A percentile compares a stretch with the other conserved stretches of the same genome.
Evolutionary conservation across 1,140 invertebrate species (phyloP).

Genomic region (Lepidurus couesii): DNA sequence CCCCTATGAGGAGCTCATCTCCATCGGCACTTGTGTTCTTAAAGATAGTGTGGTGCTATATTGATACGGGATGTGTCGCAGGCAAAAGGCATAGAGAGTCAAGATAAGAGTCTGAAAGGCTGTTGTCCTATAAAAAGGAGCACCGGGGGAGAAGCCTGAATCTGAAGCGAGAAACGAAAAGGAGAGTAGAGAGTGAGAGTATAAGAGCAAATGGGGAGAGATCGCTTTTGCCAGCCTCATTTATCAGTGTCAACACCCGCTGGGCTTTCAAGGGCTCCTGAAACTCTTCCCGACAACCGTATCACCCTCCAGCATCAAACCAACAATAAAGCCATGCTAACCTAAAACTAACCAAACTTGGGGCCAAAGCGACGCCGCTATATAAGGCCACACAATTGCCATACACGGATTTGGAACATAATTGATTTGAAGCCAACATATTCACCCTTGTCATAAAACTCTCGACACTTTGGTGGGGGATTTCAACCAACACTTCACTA

Average conservation of each 20-base stretch:
- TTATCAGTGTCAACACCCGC: constrained; percentile 21
- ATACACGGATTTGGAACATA: too few species aligned
- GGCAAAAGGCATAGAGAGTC: too few species aligned
- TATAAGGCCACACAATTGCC: too few species aligned
- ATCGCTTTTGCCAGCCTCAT: background rate
- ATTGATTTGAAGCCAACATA: too few species aligned
- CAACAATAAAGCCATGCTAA: background rate
- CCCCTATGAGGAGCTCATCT: too few species aligned
- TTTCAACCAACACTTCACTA: too few species aligned
- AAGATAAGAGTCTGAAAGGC: background rate
- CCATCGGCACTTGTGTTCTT: too few species aligned
- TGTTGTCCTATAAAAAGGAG: background rate
- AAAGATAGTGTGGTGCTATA: too few species aligned
- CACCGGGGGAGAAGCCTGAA: background rate
- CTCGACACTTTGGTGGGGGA: too few species aligned
- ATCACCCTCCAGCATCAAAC: background rate
- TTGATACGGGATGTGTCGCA: too few species aligned
- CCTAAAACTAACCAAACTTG: background rate
- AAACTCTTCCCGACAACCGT: background rate
- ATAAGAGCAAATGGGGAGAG: background rate
- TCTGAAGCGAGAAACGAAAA: background rate
- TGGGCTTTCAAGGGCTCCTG: constrained; percentile 17
- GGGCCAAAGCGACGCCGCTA: too few species aligned
- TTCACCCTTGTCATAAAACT: too few species aligned
- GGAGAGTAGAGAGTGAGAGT: background rate